Evolutionary conservation across 2,888 invertebrate species (phyloP).

Genomic region (Drosophila cyrtoloma): DNA sequence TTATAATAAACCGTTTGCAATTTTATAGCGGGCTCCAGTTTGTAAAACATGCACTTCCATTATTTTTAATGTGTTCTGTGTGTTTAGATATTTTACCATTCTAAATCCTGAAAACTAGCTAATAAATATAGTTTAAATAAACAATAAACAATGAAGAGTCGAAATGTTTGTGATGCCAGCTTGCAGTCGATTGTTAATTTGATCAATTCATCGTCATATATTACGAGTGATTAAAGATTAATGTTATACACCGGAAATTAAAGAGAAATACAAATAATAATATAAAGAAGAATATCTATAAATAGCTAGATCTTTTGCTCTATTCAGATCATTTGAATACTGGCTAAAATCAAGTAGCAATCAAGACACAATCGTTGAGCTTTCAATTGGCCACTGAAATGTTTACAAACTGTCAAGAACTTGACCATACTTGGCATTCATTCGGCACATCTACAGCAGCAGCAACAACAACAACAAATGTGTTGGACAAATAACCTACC

Average conservation of each 20-base stretch:
- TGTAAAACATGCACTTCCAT: background rate
- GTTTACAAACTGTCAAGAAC: slow-evolving; percentile 62
- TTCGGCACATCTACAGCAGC: slow-evolving; percentile 6
- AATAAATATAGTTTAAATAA: background rate
- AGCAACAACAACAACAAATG: slow-evolving; percentile 16
- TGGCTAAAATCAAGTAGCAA: slow-evolving; percentile 49
- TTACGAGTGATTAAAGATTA: background rate
- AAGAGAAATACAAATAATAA: background rate
- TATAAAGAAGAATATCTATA: background rate
- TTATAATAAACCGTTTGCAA: too few relatives aligned
- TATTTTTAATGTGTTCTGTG: background rate
- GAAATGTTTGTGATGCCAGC: background rate
- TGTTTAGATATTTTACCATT: background rate
- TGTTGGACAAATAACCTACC: slow-evolving; percentile 50
- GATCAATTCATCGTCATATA: background rate
- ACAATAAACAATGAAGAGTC: background rate
- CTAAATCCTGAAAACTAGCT: background rate
- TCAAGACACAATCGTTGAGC: slow-evolving; percentile 30
- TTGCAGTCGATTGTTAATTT: background rate
- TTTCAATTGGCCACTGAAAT: slow-evolving; percentile 69
- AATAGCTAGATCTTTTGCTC: background rate
- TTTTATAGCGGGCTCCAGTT: too few relatives aligned
- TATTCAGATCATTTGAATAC: slow-evolving; percentile 2
- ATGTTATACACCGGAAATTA: background rate
- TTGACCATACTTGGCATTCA: slow-evolving; percentile 41